These are phyloP conservation scores for Tuta absoluta DNA, from an alignment of 2,888 invertebrate species.

Conservation along the genomic window DNA sequence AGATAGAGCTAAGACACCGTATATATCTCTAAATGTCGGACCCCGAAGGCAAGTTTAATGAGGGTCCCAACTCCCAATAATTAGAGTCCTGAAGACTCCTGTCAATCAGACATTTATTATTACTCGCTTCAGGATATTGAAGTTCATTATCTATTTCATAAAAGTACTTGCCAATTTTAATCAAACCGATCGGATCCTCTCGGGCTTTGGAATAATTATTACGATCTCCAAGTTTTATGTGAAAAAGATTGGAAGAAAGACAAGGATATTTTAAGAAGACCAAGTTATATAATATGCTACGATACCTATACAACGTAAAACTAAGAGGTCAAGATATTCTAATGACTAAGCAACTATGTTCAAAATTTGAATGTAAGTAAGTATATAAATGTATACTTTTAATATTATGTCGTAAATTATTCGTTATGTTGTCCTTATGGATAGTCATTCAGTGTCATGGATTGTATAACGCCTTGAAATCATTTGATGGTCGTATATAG, in stretches of 20 bases:
- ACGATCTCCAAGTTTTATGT: slow-evolving; percentile 2
- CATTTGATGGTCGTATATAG: no score
- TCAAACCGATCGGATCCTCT: slow-evolving; percentile 19
- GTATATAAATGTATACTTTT: no score
- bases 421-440: no score
- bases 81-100: slow-evolving; percentile 5
- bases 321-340: no score
- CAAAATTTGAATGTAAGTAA: no score
- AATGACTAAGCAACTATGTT: no score
- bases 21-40: not conserved
- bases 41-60: slow-evolving; percentile 12
- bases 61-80: slow-evolving; percentile 3
- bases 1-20: no score
- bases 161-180: slow-evolving; percentile 25
- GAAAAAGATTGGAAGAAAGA: not conserved
- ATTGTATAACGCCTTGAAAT: no score
- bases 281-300: not conserved
- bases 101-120: slow-evolving; percentile 23
- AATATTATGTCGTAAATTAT: no score
- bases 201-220: slow-evolving; percentile 17
- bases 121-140: slow-evolving; percentile 25
- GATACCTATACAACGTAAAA: no score
- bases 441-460: no score
- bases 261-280: not conserved
- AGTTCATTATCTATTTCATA: slow-evolving; percentile 27